Percentiles rank a stretch among this genome's conserved stretches.
These are phyloP conservation scores for Tridacna crocea DNA, from an alignment of 2,888 invertebrate genomes.

Conservation along the genomic window DNA sequence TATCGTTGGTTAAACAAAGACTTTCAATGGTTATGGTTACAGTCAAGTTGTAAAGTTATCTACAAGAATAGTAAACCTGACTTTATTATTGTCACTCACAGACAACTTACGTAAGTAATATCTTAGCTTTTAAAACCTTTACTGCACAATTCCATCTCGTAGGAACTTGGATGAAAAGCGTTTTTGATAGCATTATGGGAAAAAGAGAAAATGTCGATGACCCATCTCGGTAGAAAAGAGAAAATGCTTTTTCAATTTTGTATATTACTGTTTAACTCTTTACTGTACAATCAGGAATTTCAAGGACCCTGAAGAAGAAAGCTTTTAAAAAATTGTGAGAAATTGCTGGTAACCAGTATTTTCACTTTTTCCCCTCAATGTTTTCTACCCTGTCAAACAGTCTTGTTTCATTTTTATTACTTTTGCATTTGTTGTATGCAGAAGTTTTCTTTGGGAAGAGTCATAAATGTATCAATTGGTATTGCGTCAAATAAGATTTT, in stretches of 20 bases:
- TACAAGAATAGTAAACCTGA: conserved; percentile 99
- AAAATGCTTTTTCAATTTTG: not conserved
- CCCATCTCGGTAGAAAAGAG: not conserved
- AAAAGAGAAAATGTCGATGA: not conserved
- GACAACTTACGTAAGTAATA: conserved; percentile 95
- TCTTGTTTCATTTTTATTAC: no score
- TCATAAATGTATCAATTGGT: no score
- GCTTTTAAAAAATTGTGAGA: not conserved
- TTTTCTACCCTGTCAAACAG: not conserved
- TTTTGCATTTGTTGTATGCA: no score
- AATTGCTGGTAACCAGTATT: not conserved
- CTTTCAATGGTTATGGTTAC: conserved; percentile 97
- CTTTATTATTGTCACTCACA: conserved; percentile 99
- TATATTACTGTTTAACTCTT: conserved; percentile 1
- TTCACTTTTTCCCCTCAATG: not conserved
- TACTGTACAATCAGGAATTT: not conserved
- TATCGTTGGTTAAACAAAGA: conserved; percentile 98
- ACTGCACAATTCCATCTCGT: not conserved
- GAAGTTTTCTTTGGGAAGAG: no score
- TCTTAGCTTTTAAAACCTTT: not conserved
- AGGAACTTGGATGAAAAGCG: not conserved
- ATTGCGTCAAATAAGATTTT: no score
- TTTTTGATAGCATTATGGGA: not conserved
- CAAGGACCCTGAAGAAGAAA: not conserved
- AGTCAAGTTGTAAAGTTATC: conserved; percentile 97